phyloP scores from a whole-genome alignment of 2,797 vertebrate species.

The Gymnoscopelus braueri region DNA sequence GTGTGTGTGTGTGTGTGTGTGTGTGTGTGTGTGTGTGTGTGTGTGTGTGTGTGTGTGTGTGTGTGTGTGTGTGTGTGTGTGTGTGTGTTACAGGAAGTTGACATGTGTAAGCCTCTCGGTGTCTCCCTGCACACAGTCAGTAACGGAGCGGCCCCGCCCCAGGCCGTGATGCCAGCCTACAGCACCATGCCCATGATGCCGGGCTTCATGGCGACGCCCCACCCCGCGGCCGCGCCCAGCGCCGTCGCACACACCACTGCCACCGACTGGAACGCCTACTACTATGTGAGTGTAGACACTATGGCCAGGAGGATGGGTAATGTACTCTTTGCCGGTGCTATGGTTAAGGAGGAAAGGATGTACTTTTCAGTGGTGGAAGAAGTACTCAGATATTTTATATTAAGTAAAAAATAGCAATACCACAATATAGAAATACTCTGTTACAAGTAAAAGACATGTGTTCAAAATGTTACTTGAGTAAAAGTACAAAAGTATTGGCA shows the following conservation, averaged over 20 bases:
- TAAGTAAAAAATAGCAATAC: too few species aligned
- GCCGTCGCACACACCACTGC: slow-evolving; percentile 63
- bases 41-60: slow-evolving; percentile 12
- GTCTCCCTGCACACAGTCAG: slow-evolving; percentile 76
- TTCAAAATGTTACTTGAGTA: too few species aligned
- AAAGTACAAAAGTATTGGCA: too few species aligned
- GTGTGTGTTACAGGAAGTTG: slow-evolving; percentile 71
- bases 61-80: slow-evolving; percentile 7
- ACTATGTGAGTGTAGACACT: slow-evolving; percentile 68
- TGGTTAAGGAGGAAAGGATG: too few species aligned
- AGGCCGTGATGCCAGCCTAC: slow-evolving; percentile 80
- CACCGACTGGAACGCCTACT: slow-evolving; percentile 77
- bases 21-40: slow-evolving; percentile 14
- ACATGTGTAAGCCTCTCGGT: slow-evolving; percentile 78
- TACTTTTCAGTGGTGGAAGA: too few species aligned
- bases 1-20: slow-evolving; percentile 6
- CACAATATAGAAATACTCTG: too few species aligned
- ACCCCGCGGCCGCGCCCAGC: slow-evolving; percentile 58
- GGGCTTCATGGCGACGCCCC: slow-evolving; percentile 78
- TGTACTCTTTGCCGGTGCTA: too few species aligned
- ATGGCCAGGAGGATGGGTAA: not conserved
- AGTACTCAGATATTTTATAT: too few species aligned
- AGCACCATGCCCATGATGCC: slow-evolving; percentile 82
- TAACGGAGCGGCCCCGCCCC: slow-evolving; percentile 72
- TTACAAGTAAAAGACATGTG: too few species aligned